Base-by-base conservation (phyloP, 2,797 vertebrate species). In the Pangasius krempfi region DNA sequence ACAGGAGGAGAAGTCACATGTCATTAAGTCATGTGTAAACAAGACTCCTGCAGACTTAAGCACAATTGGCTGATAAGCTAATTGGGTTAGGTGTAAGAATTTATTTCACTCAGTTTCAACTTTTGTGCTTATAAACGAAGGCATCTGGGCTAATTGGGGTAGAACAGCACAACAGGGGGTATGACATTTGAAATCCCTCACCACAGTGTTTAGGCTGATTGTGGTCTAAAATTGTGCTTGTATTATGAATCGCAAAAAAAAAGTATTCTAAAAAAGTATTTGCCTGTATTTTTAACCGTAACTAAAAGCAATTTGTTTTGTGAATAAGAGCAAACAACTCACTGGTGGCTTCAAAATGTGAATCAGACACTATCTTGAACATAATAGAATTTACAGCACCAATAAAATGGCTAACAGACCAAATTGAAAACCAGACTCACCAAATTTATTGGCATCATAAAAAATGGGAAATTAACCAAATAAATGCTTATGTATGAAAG, bases 31-130 rank as follows among this genome's bases (percentile, higher is more conserved):
- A n/a, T 83, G n/a, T 73, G 66, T 13, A 52, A 52, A 54, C 16
- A 50, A 62, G 18, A 50, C 60, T 66, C 40, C 14, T 84, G 81
- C 62, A 64, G 60, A 5, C 40, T 30, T 56, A 83, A 83, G 44
- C 13, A 84, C 18, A 84, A 84, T 50, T 83, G 44, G 58, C 52
- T 56, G 52, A 56, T 80, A 37, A 58, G 52, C 58, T 60, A 40
- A 81, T 81, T 62, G 56, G 58, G 22, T n/a, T 47, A 10, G 40
- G 40, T 47, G 25, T 83, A 44, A 83, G 14, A 83, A 16, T 82
- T 44, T 5, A 10, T n/a, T 64, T 64, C 1, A 0, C 14, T 8
- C 58, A n/a, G 13, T 62, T 83, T 37, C 18, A 81, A n/a, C 9
- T 0, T 58, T 64, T 30, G 14, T 64, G 37, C 25, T n/a, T 81